phyloP scores from a whole-genome alignment of 2,888 invertebrate species.

The Trichogramma dendrolimi region DNA sequence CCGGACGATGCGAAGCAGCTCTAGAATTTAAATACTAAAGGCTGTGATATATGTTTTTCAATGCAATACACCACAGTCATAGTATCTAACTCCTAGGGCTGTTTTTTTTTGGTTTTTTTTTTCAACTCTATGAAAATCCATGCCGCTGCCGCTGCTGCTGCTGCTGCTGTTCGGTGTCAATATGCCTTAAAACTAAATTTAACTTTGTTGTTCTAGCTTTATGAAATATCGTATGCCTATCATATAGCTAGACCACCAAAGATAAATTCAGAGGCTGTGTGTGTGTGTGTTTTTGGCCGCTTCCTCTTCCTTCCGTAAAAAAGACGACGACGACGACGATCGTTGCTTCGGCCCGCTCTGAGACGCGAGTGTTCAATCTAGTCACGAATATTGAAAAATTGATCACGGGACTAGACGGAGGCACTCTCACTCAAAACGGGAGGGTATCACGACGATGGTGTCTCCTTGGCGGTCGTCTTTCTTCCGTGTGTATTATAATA shows the following conservation, averaged over 20 bases:
- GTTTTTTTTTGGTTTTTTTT: conserved; percentile 24
- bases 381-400: conserved; percentile 44
- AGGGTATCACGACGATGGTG: background rate
- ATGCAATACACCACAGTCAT: conserved; percentile 45
- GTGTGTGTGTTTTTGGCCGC: background rate
- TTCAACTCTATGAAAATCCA: too few relatives aligned
- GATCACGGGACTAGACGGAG: conserved; percentile 47
- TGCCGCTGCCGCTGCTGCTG: too few relatives aligned
- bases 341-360: background rate
- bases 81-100: conserved; percentile 47
- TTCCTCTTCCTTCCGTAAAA: background rate
- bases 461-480: too few relatives aligned
- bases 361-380: conserved; percentile 53
- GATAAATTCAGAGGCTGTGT: conserved; percentile 46
- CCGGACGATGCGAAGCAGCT: conserved; percentile 29
- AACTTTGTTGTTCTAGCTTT: conserved; percentile 53
- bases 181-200: conserved; percentile 31
- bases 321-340: background rate
- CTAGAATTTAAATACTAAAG: conserved; percentile 46
- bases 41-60: conserved; percentile 50
- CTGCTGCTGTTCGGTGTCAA: too few relatives aligned
- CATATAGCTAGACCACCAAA: conserved; percentile 61
- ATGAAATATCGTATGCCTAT: conserved; percentile 44
- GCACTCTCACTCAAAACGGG: conserved; percentile 36
- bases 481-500: background rate